Evolutionary conservation across 2,888 invertebrate genomes (phyloP).

Genomic region (Oscheius sp.): DNA sequence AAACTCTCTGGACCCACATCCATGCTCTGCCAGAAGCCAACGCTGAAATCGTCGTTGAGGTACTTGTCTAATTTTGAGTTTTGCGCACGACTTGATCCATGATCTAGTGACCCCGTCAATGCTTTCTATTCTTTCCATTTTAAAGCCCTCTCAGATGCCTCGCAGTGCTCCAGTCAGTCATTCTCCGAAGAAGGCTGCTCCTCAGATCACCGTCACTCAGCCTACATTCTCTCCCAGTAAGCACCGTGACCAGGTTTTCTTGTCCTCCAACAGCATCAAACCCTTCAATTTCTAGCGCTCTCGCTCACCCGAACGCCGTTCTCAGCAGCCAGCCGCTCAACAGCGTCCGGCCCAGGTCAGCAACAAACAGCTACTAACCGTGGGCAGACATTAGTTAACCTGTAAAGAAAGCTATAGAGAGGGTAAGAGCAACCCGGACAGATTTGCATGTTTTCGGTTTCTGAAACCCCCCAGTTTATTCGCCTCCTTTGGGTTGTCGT

Average conservation of each 20-base stretch:
- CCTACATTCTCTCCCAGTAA: slow-evolving; percentile 17
- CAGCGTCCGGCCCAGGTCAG: slow-evolving; percentile 29
- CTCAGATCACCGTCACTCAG: slow-evolving; percentile 24
- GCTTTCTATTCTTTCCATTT: background rate
- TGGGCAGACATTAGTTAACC: slow-evolving; percentile 23
- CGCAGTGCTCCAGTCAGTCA: background rate
- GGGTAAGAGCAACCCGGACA: slow-evolving; percentile 6
- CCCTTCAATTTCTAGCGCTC: background rate
- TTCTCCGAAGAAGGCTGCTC: slow-evolving; percentile 10
- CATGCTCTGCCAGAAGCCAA: slow-evolving; percentile 49
- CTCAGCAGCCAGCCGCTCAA: background rate
- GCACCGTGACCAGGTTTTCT: slow-evolving; percentile 29
- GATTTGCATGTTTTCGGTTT: slow-evolving; percentile 7
- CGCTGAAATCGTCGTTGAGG: slow-evolving; percentile 35
- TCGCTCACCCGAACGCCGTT: slow-evolving; percentile 23
- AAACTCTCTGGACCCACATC: slow-evolving; percentile 57
- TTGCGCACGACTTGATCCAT: background rate
- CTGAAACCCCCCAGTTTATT: background rate
- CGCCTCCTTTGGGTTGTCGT: slow-evolving; percentile 17
- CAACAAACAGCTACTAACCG: slow-evolving; percentile 25
- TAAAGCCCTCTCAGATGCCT: background rate
- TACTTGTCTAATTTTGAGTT: slow-evolving; percentile 1
- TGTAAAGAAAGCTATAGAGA: background rate
- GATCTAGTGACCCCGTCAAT: background rate
- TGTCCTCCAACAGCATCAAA: background rate